Evolutionary conservation across 2,888 invertebrate genomes (phyloP).

Genomic region (Ptychoptera albimana): DNA sequence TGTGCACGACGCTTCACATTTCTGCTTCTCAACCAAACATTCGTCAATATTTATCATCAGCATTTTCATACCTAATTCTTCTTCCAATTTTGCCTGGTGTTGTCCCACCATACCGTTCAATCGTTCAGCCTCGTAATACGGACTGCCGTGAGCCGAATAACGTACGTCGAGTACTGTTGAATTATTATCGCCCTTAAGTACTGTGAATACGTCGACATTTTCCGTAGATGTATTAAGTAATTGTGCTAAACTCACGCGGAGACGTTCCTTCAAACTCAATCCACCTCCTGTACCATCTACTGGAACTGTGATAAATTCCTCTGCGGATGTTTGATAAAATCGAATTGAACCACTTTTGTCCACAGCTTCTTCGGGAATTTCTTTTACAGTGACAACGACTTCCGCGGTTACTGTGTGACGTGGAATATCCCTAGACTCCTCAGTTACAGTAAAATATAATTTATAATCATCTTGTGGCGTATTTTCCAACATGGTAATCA

Average conservation of each 20-base stretch:
- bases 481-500: slow-evolving; percentile 71
- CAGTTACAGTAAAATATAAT: slow-evolving; percentile 58
- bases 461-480: slow-evolving; percentile 60
- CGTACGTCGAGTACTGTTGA: slow-evolving; percentile 60
- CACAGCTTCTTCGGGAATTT: slow-evolving; percentile 83
- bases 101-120: slow-evolving; percentile 70
- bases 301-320: slow-evolving; percentile 59
- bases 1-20: slow-evolving; percentile 61
- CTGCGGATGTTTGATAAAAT: slow-evolving; percentile 63
- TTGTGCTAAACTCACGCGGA: slow-evolving; percentile 41
- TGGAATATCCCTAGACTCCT: slow-evolving; percentile 40
- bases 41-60: slow-evolving; percentile 86
- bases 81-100: slow-evolving; percentile 54
- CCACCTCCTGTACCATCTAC: slow-evolving; percentile 19
- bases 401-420: slow-evolving; percentile 62
- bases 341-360: slow-evolving; percentile 84
- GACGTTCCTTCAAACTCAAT: slow-evolving; percentile 25
- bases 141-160: slow-evolving; percentile 87
- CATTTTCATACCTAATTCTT: slow-evolving; percentile 53
- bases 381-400: slow-evolving; percentile 74
- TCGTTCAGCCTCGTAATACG: slow-evolving; percentile 77
- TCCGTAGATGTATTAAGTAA: slow-evolving; percentile 61
- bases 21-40: slow-evolving; percentile 59
- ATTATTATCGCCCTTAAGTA: slow-evolving; percentile 48
- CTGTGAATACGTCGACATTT: slow-evolving; percentile 89